Conservation (phyloP, 2,113 vertebrate genomes). For the Phasianus colchicus region DNA sequence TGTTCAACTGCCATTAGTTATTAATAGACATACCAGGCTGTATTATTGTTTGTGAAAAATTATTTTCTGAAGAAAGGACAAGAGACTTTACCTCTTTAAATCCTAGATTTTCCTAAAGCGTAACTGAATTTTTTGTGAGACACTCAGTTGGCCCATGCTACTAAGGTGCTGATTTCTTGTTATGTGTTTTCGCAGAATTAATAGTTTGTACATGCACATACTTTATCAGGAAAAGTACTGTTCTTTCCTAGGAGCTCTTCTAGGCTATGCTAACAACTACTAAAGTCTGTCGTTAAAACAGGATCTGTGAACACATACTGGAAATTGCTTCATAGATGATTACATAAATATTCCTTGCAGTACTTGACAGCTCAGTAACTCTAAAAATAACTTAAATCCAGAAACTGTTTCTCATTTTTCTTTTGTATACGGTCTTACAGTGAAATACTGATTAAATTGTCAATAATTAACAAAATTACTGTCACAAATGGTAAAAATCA, state of each 20-base stretch:
- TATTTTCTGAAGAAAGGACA: not conserved
- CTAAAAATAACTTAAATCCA: not conserved
- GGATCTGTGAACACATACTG: not conserved
- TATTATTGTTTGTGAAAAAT: not conserved
- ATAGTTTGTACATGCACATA: not conserved
- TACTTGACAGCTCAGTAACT: not conserved
- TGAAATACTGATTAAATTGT: conserved; percentile 1
- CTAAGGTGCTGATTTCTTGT: not conserved
- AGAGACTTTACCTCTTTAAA: not conserved
- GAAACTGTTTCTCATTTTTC: not conserved
- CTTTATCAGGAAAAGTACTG: not conserved
- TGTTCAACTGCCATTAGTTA: not conserved
- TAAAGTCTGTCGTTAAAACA: not conserved
- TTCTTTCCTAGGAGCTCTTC: not conserved
- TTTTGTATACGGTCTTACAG: not conserved
- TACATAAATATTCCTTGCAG: not conserved
- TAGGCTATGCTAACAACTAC: not conserved
- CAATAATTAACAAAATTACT: not conserved
- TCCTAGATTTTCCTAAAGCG: not conserved
- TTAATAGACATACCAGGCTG: not conserved
- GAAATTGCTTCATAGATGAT: not conserved
- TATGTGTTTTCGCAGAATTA: not conserved
- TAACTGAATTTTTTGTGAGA: not conserved
- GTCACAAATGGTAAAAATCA: not conserved
- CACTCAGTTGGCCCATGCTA: not conserved